Evolutionary conservation across 2,113 vertebrate genomes (phyloP).

Genomic region (Eonycteris spelaea): DNA sequence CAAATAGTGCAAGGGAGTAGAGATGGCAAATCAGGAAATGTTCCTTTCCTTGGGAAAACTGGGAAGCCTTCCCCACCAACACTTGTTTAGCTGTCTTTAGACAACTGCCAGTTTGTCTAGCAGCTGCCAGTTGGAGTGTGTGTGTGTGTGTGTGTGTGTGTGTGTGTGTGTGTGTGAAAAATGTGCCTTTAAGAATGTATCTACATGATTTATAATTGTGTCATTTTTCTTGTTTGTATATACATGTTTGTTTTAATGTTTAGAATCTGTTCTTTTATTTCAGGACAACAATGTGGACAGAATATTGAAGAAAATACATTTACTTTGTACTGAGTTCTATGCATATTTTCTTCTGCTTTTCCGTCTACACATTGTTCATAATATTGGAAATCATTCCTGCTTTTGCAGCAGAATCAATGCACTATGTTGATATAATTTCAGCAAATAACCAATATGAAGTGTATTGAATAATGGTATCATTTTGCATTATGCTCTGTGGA

Average conservation of each 20-base stretch:
- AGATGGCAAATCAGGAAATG: background rate
- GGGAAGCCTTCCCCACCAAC: background rate
- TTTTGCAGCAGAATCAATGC: constrained; percentile 22
- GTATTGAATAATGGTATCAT: background rate
- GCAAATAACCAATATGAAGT: constrained; percentile 26
- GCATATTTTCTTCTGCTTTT: constrained; percentile 11
- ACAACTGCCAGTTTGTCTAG: background rate
- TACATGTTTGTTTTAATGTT: background rate
- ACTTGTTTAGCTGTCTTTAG: background rate
- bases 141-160: background rate
- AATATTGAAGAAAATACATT: constrained; percentile 37
- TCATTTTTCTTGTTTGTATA: background rate
- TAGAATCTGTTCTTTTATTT: constrained; percentile 35
- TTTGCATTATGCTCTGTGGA: background rate
- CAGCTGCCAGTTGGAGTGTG: background rate
- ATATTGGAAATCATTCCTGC: constrained; percentile 28
- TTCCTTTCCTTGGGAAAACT: background rate
- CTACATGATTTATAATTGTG: background rate
- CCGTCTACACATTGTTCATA: background rate
- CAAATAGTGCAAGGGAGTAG: background rate
- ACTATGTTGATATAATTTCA: background rate
- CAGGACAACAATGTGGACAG: background rate
- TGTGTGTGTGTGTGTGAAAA: background rate
- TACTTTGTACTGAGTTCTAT: background rate
- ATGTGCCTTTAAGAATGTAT: background rate